phyloP scores from a whole-genome alignment of 2,888 invertebrate species.

The Meandrusa payeni region DNA sequence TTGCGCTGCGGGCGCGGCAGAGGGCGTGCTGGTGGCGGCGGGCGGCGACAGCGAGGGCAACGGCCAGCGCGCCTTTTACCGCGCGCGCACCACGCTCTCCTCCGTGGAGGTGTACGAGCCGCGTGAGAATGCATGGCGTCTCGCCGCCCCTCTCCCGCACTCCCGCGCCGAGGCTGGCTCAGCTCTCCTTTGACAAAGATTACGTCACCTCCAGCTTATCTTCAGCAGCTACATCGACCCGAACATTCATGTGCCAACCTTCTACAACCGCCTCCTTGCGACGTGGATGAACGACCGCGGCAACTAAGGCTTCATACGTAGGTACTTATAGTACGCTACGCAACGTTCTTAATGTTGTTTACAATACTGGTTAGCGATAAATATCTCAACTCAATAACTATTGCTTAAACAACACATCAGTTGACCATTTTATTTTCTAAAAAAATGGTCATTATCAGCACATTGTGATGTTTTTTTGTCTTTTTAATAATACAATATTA shows the following conservation, averaged over 20 bases:
- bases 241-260: background rate
- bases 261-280: no score
- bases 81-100: constrained; percentile 91
- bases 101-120: constrained; percentile 93
- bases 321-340: no score
- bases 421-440: no score
- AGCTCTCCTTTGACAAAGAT: constrained; percentile 84
- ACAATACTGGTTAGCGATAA: no score
- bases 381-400: no score
- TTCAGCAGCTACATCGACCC: background rate
- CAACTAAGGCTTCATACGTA: no score
- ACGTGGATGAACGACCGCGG: no score
- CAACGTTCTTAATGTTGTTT: no score
- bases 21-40: constrained; percentile 90
- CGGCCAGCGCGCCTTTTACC: constrained; percentile 86
- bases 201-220: background rate
- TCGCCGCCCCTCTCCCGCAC: constrained; percentile 89
- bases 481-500: no score
- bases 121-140: constrained; percentile 86
- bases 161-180: constrained; percentile 94
- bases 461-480: no score
- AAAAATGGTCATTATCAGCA: no score
- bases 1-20: constrained; percentile 92
- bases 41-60: constrained; percentile 92
- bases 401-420: no score